Evolutionary conservation across 2,888 invertebrate genomes (phyloP).

Genomic region (Camptogramma bilineatum): DNA sequence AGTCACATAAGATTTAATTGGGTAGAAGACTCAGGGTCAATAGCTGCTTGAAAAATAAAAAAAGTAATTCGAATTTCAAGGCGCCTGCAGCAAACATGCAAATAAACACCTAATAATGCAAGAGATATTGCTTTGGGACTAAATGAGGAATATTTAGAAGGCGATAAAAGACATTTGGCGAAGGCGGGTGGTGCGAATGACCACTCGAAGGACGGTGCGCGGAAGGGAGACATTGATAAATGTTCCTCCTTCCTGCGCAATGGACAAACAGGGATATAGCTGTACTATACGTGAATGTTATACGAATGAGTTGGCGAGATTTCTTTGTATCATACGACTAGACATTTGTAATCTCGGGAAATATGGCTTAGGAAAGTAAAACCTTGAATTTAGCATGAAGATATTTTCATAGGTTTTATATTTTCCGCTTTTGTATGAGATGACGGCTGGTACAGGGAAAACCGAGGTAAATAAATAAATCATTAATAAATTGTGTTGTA

Average conservation of each 20-base stretch:
- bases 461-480: too few relatives aligned
- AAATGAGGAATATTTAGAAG: conserved; percentile 54
- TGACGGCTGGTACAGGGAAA: not conserved
- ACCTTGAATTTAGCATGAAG: conserved; percentile 10
- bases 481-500: too few relatives aligned
- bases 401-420: not conserved
- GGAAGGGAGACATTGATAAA: conserved; percentile 58
- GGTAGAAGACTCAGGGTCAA: conserved; percentile 5
- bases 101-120: conserved; percentile 41
- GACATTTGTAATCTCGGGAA: conserved; percentile 25
- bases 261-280: conserved; percentile 46
- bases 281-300: conserved; percentile 29
- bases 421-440: not conserved
- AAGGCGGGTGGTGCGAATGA: conserved; percentile 53
- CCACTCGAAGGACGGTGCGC: conserved; percentile 51
- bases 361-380: conserved; percentile 17
- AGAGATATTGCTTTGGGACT: conserved; percentile 36
- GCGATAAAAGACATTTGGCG: conserved; percentile 52
- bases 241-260: conserved; percentile 45
- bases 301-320: conserved; percentile 27
- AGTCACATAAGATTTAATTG: conserved; percentile 14
- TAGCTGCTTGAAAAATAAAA: conserved; percentile 14
- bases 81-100: conserved; percentile 23
- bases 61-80: conserved; percentile 26
- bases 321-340: conserved; percentile 27